Percentiles rank a stretch among this genome's conserved stretches.
phyloP scores from a whole-genome alignment of 2,888 invertebrate genomes.

The Eretmocerus hayati region DNA sequence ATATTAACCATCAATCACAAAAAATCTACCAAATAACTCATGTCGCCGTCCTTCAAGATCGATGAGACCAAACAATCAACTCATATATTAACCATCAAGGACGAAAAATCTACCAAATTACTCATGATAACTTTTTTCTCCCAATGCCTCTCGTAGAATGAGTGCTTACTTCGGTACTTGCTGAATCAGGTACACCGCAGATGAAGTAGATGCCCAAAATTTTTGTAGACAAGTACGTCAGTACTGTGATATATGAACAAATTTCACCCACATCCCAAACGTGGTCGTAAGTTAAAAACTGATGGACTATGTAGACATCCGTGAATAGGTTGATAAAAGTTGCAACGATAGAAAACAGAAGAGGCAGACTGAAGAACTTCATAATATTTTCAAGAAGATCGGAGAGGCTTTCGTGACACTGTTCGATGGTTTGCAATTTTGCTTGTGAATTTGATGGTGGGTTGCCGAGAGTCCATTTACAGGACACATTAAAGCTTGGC shows the following conservation, averaged over 20 bases:
- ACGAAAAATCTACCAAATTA: no score
- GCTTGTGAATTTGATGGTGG: neutral
- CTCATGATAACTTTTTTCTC: no score
- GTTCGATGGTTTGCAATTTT: neutral
- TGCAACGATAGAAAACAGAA: neutral
- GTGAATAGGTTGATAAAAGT: slow-evolving; percentile 2
- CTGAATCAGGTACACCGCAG: slow-evolving; percentile 8
- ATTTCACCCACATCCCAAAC: neutral
- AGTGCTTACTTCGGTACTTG: slow-evolving; percentile 6
- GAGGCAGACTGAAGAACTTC: slow-evolving; percentile 2
- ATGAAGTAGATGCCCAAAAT: slow-evolving; percentile 9
- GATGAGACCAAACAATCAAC: no score
- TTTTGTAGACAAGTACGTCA: slow-evolving; percentile 7
- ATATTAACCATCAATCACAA: no score
- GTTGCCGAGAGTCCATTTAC: neutral
- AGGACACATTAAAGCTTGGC: neutral
- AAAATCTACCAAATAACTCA: no score
- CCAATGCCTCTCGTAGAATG: no score
- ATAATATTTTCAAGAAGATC: slow-evolving; percentile 6
- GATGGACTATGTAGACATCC: slow-evolving; percentile 9
- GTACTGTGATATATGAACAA: neutral
- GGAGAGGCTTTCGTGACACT: slow-evolving; percentile 4
- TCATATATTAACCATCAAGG: no score
- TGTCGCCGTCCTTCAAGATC: no score
- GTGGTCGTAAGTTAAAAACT: neutral